These are phyloP conservation scores for Priocnemis perturbator DNA, from an alignment of 2,888 invertebrate species.

Conservation along the genomic window DNA sequence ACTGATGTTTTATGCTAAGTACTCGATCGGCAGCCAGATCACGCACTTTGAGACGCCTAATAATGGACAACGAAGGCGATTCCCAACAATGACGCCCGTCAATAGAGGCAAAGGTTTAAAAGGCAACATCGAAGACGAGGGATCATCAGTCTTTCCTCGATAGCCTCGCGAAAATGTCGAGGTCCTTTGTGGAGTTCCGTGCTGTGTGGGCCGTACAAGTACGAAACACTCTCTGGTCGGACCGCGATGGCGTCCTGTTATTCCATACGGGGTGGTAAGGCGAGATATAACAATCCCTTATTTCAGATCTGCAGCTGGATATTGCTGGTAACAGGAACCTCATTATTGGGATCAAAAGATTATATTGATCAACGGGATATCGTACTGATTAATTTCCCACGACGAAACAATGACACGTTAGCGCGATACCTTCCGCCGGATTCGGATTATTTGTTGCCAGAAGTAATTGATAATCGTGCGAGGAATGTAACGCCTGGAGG, in stretches of 20 bases:
- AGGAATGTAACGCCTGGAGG: conserved; percentile 24
- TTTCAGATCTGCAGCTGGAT: conserved; percentile 18
- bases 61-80: conserved; percentile 54
- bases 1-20: conserved; percentile 69
- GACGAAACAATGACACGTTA: conserved; percentile 34
- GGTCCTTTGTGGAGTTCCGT: conserved; percentile 4
- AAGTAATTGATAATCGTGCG: conserved; percentile 61
- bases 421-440: conserved; percentile 43
- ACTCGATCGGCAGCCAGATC: conserved; percentile 62
- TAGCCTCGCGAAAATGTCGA: conserved; percentile 40
- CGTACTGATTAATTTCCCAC: conserved; percentile 57
- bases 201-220: too few species aligned
- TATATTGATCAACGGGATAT: conserved; percentile 31
- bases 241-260: too few species aligned
- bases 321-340: not conserved
- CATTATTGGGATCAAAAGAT: not conserved
- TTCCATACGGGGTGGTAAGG: not conserved
- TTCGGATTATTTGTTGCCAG: conserved; percentile 52
- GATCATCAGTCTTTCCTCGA: conserved; percentile 46
- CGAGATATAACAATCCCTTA: not conserved
- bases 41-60: conserved; percentile 60
- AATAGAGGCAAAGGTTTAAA: conserved; percentile 60
- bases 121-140: conserved; percentile 39
- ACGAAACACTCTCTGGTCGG: too few species aligned
- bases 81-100: conserved; percentile 13